A percentile compares a stretch with the other conserved stretches of the same genome.
These are phyloP conservation scores for Drosophila lini DNA, from an alignment of 1,140 invertebrate species.

Conservation along the genomic window DNA sequence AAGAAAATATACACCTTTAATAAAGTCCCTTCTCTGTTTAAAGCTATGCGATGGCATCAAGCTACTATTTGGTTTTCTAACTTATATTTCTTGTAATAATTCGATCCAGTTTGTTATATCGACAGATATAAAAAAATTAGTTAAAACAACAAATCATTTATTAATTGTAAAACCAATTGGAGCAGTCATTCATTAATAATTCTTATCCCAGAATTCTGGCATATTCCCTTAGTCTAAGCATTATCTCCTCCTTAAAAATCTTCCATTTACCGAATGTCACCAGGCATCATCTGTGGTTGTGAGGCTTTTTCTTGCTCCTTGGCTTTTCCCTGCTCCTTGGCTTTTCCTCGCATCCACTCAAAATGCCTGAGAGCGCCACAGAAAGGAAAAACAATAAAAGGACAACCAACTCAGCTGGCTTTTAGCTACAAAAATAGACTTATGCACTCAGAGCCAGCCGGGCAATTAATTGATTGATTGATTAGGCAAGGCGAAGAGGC, in stretches of 20 bases:
- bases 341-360: conserved; percentile 3
- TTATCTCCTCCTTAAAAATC: neutral
- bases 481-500: conserved; percentile 42
- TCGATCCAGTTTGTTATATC: too few species aligned
- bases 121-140: too few species aligned
- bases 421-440: conserved; percentile 58
- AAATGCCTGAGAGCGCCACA: conserved; percentile 26
- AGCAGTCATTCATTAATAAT: neutral
- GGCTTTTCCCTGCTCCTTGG: neutral
- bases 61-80: neutral
- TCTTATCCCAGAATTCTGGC: neutral
- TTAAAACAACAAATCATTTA: neutral
- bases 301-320: neutral
- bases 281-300: conserved; percentile 15
- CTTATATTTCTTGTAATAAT: too few species aligned
- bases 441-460: conserved; percentile 46
- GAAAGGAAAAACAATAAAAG: conserved; percentile 17
- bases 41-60: too few species aligned
- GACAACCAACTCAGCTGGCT: conserved; percentile 38
- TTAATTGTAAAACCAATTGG: neutral
- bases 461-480: conserved; percentile 60
- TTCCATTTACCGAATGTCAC: conserved; percentile 2
- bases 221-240: neutral
- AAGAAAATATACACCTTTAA: too few species aligned
- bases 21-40: too few species aligned